Conservation (phyloP, 2,797 vertebrate species). For the Chelonia mydas region DNA sequence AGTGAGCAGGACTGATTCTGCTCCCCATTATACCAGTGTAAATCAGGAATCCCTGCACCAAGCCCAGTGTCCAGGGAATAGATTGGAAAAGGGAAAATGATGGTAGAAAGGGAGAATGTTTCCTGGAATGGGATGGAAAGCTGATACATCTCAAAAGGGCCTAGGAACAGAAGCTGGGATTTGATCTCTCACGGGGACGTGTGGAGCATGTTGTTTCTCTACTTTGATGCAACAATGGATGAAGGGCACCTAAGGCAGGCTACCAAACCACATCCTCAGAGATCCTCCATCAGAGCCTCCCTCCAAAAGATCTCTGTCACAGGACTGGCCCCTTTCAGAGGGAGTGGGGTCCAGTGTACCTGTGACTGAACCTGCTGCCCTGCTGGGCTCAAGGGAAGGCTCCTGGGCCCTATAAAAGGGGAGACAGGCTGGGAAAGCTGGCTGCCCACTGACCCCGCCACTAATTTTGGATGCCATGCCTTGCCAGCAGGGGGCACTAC, state of each 20-base stretch:
- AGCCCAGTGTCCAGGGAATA: not conserved
- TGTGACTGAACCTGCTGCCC: no score
- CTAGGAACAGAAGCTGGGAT: not conserved
- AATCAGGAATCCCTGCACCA: not conserved
- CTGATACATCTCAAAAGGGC: not conserved
- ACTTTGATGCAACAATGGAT: not conserved
- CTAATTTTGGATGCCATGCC: no score
- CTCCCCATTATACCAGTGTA: not conserved
- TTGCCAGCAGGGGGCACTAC: no score
- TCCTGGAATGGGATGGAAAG: not conserved
- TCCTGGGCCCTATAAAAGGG: no score
- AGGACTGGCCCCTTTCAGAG: no score
- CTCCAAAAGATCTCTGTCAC: not conserved
- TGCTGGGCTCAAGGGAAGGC: no score
- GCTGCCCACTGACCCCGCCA: no score
- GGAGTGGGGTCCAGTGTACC: no score
- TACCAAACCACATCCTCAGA: not conserved
- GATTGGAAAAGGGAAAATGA: not conserved
- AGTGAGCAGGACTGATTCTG: not conserved
- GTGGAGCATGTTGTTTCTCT: not conserved
- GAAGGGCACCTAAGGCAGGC: not conserved
- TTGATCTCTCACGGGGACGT: not conserved
- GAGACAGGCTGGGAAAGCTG: no score
- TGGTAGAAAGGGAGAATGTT: not conserved
- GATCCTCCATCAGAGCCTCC: not conserved